Evolutionary conservation across 2,113 vertebrate genomes (phyloP), one percentile per base, ranked within the genome.

Genomic region (Cheirogaleus medius): DNA sequence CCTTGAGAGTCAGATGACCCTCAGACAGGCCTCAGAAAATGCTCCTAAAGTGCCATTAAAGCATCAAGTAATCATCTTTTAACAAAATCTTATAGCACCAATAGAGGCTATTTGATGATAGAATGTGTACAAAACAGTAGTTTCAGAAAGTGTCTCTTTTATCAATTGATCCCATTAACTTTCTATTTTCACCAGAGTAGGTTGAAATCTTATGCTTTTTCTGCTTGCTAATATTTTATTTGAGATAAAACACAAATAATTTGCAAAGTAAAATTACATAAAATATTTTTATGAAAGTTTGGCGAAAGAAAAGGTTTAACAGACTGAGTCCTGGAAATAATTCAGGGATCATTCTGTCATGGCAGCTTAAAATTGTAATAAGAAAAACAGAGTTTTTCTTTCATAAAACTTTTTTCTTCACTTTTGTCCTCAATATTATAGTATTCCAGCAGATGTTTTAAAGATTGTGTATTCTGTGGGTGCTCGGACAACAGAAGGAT

Each of bases 401-500:
- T 93, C 14, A 78, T 88, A 74, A 54, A 86, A 42, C 8, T 63
- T 86, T 86, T 80, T 60, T 64, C 49, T 54, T 90, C 39, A 68
- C 34, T 80, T 84, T n/a, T 73, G 37, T 95, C 17, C 34, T 96
- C 85, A 34, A 84, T 95, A 39, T 88, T 76, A 7, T 49, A 97
- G 92, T 56, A 68, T 98, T 71, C 89, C 90, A 25, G 87, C 96
- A 39, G 92, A 97, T 82, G 39, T 98, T 63, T 87, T 97, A 81
- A 87, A 76, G 68, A 85, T 87, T 56, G 68, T 96, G 1, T 95
- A 80, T 60, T 94, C 94, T 10, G 37, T 87, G 85, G 95, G 96
- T 76, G 78, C 96, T 88, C 96, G 97, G 81, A 97, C 44, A 74
- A 71, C 66, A 91, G 17, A 47, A 82, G 95, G 94, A 64, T 98